phyloP scores from a whole-genome alignment of 1,140 invertebrate species.

The Philopotamus ludificatus region DNA sequence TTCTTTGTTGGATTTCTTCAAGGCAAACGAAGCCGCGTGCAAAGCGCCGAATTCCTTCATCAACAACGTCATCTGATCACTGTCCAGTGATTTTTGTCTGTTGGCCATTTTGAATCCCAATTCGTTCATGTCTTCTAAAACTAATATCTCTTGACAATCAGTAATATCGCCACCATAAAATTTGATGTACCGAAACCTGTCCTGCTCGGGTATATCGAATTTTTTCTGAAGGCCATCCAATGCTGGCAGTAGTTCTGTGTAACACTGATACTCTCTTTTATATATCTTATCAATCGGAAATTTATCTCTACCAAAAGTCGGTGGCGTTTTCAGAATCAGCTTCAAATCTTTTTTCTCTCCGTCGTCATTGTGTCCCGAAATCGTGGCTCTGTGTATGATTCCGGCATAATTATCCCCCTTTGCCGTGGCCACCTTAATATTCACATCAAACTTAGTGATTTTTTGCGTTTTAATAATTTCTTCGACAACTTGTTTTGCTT shows the following conservation, averaged over 20 bases:
- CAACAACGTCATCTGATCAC: conserved; percentile 51
- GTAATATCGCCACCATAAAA: conserved; percentile 23
- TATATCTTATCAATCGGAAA: conserved; percentile 25
- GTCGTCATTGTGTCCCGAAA: conserved; percentile 20
- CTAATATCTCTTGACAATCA: conserved; percentile 49
- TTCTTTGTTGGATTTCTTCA: conserved; percentile 20
- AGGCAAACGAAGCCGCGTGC: conserved; percentile 50
- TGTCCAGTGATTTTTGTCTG: conserved; percentile 52
- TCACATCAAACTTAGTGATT: conserved; percentile 11
- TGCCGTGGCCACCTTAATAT: conserved; percentile 30
- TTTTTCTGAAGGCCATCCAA: conserved; percentile 20
- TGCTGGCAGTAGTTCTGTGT: conserved; percentile 23
- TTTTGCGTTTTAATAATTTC: conserved; percentile 16
- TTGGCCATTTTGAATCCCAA: conserved; percentile 57
- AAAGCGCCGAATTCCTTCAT: conserved; percentile 58
- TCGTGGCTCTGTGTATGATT: conserved; percentile 44
- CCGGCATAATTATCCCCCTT: conserved; percentile 50
- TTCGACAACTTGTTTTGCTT: conserved; percentile 12
- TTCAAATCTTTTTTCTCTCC: conserved; percentile 11
- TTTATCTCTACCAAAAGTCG: conserved; percentile 28
- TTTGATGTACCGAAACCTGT: conserved; percentile 40
- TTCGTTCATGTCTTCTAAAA: conserved; percentile 57
- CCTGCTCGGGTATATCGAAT: conserved; percentile 22
- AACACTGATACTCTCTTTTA: conserved; percentile 26
- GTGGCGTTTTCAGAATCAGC: conserved; percentile 32